A percentile compares a stretch with the other conserved stretches of the same genome.
Evolutionary conservation across 2,888 invertebrate species (phyloP).

Genomic region (Aradus depressus): DNA sequence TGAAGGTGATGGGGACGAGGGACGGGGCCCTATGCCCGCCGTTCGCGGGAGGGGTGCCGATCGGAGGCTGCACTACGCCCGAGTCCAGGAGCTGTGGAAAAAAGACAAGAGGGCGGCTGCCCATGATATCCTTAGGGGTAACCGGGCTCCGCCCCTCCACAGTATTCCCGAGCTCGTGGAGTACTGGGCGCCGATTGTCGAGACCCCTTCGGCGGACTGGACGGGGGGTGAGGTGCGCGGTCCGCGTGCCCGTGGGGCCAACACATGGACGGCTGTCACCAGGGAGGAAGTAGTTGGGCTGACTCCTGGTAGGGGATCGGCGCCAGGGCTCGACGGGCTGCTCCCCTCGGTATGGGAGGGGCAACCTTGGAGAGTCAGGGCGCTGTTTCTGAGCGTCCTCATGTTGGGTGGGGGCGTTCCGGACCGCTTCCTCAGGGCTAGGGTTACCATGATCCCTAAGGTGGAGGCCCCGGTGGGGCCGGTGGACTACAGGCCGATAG

Average conservation of each 20-base stretch:
- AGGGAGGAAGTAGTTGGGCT: background rate
- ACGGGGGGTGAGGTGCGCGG: background rate
- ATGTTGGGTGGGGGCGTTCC: conserved; percentile 10
- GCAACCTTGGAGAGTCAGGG: background rate
- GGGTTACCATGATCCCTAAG: conserved; percentile 19
- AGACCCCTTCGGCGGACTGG: background rate
- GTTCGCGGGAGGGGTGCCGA: background rate
- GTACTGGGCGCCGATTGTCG: background rate
- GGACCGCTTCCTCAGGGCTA: background rate
- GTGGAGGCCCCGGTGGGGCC: background rate
- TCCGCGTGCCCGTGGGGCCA: no score
- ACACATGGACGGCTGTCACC: background rate
- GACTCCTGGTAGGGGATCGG: background rate
- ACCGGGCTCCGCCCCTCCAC: background rate
- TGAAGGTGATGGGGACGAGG: background rate
- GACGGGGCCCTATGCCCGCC: no score
- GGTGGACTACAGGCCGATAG: conserved; percentile 15
- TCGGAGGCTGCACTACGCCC: background rate
- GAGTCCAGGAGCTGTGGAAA: conserved; percentile 1
- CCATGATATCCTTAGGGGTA: background rate
- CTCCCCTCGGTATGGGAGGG: background rate
- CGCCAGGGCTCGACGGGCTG: background rate
- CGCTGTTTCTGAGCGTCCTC: conserved; percentile 17
- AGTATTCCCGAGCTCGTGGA: background rate
- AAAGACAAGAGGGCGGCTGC: conserved; percentile 1